Base-by-base conservation (phyloP, 2,888 invertebrate species). In the Phengaris arion region DNA sequence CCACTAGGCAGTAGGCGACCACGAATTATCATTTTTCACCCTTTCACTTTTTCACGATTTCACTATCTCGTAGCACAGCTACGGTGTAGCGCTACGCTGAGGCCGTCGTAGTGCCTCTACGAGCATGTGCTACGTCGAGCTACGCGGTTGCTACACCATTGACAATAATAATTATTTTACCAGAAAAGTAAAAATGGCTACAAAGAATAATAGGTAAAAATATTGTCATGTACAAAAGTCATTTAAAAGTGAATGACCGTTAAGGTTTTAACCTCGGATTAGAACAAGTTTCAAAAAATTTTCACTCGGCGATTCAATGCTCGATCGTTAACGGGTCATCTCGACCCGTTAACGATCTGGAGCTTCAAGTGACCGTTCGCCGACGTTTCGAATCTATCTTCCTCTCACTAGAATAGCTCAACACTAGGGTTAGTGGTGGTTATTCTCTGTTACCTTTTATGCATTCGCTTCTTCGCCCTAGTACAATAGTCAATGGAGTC, bases 291-390 rank as follows among this genome's bases (percentile, higher is more conserved):
- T 57, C 3, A 15, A 57, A 57, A 55, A 15, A 57, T n/a, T 1
- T 57, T n/a, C 55, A 7, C 15, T 57, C 55, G 55, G n/a, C 6
- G n/a, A 8, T 57, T 15, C 15, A 57, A 15, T 57, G 55, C 15
- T n/a, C n/a, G n/a, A 22, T 22, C 22, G 22, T 22, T 22, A 22
- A 22, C 22, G 54, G n/a, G n/a, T 57, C 55, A 57, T 57, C 55
- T 57, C n/a, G 55, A 57, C n/a, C 15, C 55, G 55, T 57, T 57
- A 57, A 57, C 55, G 55, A 57, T 48, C 48, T n/a, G 55, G n/a
- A 57, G 55, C 55, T 57, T 57, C 2, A n/a, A 57, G 55, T 57
- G 55, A 15, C 7, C 55, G 55, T n/a, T 57, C 55, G 55, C n/a
- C n/a, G 55, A n/a, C 55, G 55, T n/a, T 57, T 15, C 15, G 55